These are phyloP conservation scores for Acipenser ruthenus DNA, from an alignment of 2,797 vertebrate genomes.

Conservation along the genomic window DNA sequence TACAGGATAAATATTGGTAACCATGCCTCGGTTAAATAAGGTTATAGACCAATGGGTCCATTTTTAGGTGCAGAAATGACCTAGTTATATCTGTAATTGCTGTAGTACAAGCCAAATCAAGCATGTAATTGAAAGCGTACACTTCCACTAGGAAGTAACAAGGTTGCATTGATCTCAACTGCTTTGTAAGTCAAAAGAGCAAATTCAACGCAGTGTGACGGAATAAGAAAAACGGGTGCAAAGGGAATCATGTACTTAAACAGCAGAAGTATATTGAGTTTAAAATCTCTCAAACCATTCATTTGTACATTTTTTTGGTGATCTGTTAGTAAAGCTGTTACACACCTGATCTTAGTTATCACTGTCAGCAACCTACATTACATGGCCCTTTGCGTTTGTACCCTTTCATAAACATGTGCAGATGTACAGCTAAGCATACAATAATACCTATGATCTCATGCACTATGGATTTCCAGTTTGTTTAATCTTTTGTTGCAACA, in stretches of 20 bases:
- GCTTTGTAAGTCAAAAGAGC: conserved; percentile 48
- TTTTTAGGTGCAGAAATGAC: conserved; percentile 60
- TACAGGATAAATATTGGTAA: conserved; percentile 45
- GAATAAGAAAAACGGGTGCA: conserved; percentile 43
- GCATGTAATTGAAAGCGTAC: conserved; percentile 72
- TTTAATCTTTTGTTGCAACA: conserved; percentile 2
- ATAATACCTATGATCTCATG: conserved; percentile 4
- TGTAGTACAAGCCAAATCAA: conserved; percentile 63
- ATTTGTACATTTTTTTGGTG: conserved; percentile 2
- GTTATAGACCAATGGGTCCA: conserved; percentile 66
- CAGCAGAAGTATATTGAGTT: background rate
- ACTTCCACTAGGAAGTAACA: conserved; percentile 36
- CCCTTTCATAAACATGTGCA: conserved; percentile 41
- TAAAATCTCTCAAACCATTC: background rate
- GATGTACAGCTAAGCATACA: conserved; percentile 3
- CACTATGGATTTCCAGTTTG: background rate
- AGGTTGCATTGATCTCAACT: conserved; percentile 28
- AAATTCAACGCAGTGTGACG: conserved; percentile 34
- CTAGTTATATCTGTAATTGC: conserved; percentile 65
- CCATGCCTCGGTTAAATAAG: conserved; percentile 51
- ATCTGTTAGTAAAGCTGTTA: conserved; percentile 1
- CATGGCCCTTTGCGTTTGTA: conserved; percentile 30
- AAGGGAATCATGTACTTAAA: conserved; percentile 56
- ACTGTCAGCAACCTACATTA: conserved; percentile 32
- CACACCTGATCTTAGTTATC: conserved; percentile 2